These are phyloP conservation scores for Thera obeliscata DNA, from an alignment of 2,888 invertebrate species.

Conservation along the genomic window DNA sequence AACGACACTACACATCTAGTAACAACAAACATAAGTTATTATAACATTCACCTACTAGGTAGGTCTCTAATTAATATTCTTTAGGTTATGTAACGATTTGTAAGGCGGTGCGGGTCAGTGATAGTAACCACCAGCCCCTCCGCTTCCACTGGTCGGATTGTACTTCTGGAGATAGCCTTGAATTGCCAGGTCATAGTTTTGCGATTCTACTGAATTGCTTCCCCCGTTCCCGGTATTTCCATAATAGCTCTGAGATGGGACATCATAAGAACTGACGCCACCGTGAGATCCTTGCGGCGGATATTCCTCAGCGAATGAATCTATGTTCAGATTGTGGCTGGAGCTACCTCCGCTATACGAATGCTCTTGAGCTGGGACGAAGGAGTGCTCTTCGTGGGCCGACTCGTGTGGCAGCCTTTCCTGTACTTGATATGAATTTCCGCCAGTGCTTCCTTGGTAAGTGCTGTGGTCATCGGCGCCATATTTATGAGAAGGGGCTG, in stretches of 20 bases:
- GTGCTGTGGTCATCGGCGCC: constrained; percentile 46
- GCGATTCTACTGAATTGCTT: constrained; percentile 66
- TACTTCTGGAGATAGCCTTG: constrained; percentile 60
- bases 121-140: constrained; percentile 42
- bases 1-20: constrained; percentile 57
- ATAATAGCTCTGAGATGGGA: constrained; percentile 56
- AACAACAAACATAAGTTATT: constrained; percentile 50
- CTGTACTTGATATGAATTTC: constrained; percentile 59
- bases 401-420: constrained; percentile 50
- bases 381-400: constrained; percentile 47
- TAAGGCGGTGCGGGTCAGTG: constrained; percentile 4
- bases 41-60: constrained; percentile 13
- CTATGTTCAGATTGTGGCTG: constrained; percentile 51
- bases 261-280: constrained; percentile 50
- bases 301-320: constrained; percentile 53
- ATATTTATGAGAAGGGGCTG: constrained; percentile 69
- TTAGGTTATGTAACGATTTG: constrained; percentile 15
- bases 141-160: constrained; percentile 41
- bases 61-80: constrained; percentile 1
- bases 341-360: constrained; percentile 54
- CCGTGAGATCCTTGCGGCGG: constrained; percentile 52
- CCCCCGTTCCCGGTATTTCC: constrained; percentile 65
- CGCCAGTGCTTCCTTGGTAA: constrained; percentile 44
- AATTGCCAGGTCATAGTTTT: constrained; percentile 69
- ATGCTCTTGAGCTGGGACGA: constrained; percentile 45